These are phyloP conservation scores for Drosophila mayaguana DNA, from an alignment of 2,888 invertebrate species.

Conservation along the genomic window DNA sequence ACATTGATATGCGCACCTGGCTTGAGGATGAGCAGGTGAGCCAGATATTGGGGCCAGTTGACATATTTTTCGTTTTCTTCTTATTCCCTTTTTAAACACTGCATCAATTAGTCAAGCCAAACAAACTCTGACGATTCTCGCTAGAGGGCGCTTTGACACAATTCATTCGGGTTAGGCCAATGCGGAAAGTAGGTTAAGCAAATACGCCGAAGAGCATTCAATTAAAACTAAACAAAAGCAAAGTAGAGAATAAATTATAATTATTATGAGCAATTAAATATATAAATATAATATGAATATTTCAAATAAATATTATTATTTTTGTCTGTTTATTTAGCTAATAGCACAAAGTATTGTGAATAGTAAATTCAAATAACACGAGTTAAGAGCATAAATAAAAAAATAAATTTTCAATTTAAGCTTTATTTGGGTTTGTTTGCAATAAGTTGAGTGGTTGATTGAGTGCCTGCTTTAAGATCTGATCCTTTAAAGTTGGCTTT, in stretches of 20 bases:
- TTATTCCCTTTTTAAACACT: not conserved
- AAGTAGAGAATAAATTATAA: not conserved
- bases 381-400: no score
- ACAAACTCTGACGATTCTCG: not conserved
- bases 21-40: constrained; percentile 10
- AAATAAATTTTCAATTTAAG: no score
- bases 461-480: no score
- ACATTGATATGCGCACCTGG: constrained; percentile 51
- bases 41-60: not conserved
- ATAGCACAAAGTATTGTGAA: no score
- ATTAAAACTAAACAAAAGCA: not conserved
- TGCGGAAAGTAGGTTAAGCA: not conserved
- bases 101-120: constrained; percentile 28
- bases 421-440: no score
- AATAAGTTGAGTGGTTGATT: no score
- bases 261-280: not conserved
- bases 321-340: no score
- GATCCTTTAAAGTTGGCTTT: no score
- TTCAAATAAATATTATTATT: not conserved
- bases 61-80: not conserved
- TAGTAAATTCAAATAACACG: no score
- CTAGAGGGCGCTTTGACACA: constrained; percentile 3
- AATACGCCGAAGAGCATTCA: not conserved
- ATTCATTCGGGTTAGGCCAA: not conserved
- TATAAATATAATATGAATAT: not conserved